Evolutionary conservation across 2,888 invertebrate genomes (phyloP), one percentile per base, ranked within the genome.

Genomic region (Iselma pallidipennis): DNA sequence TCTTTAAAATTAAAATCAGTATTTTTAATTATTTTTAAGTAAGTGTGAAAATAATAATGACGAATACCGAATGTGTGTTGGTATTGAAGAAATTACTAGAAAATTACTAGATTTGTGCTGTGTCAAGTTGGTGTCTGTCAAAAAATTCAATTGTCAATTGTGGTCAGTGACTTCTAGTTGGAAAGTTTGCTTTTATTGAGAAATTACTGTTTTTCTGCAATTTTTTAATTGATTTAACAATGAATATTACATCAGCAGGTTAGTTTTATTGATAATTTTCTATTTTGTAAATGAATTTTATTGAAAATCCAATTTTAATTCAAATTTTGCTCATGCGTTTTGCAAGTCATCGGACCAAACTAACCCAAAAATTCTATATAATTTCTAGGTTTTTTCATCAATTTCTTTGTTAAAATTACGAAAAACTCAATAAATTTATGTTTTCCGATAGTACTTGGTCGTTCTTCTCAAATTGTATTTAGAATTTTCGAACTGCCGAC

Each of bases 171-270:
- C 45, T n/a, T n/a, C n/a, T n/a, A n/a, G n/a, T n/a, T n/a, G n/a
- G n/a, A n/a, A n/a, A n/a, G 23, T 45, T 23, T 5, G 12, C 4
- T 45, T 23, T 45, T 45, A 21, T 45, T 45, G 12, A 1, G n/a
- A 33, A 49, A 49, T 12, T 4, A 29, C 3, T 21, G 21, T 21
- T n/a, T 33, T 33, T 25, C 14, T 55, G 5, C 25, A 7, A 19
- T 16, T 58, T 33, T 21, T 59, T 57, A 80, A 76, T 45, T 10
- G 12, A 23, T n/a, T 45, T 10, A 12, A 52, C 2, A 66, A 85
- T 85, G 85, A 85, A 84, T 81, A 84, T 86, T 62, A 86, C 86
- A 61, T 86, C 86, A 62, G 86, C 86, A 61, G 81, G 81, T 81
- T 72, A 72, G 55, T 59, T 51, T 10, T 2, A 14, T 26, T 9